Conservation (phyloP, 2,797 vertebrate genomes). For the Mycteria americana region DNA sequence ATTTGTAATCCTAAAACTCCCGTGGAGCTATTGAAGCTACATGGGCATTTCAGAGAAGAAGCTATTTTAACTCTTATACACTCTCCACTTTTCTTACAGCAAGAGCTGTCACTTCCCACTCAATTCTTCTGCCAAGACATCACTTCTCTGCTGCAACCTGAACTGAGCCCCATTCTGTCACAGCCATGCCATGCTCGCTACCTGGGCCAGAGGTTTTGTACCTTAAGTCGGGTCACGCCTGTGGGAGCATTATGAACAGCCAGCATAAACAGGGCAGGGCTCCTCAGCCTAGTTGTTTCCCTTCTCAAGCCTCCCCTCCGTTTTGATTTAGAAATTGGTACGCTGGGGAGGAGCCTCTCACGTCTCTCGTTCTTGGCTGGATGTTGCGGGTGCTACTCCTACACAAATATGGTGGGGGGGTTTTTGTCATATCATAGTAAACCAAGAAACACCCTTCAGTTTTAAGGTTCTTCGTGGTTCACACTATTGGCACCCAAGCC, state of each 20-base stretch:
- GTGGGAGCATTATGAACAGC: background rate
- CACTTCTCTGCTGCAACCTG: background rate
- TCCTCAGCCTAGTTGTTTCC: background rate
- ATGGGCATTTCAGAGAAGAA: slow-evolving; percentile 49
- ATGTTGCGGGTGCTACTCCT: background rate
- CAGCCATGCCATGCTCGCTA: background rate
- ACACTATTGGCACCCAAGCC: background rate
- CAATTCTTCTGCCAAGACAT: slow-evolving; percentile 35
- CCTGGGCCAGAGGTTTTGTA: background rate
- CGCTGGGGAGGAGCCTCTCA: background rate
- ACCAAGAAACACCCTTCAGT: background rate
- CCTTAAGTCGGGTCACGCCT: background rate
- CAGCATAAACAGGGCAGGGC: background rate
- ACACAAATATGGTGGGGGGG: background rate
- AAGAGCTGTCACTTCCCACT: slow-evolving; percentile 63
- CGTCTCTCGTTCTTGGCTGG: background rate
- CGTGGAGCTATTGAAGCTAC: slow-evolving; percentile 54
- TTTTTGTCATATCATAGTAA: background rate
- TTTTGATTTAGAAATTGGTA: background rate
- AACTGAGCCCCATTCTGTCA: background rate
- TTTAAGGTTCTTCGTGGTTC: background rate
- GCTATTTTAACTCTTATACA: slow-evolving; percentile 46
- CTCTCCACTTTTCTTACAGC: slow-evolving; percentile 25
- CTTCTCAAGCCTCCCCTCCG: background rate
- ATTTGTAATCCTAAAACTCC: slow-evolving; percentile 57